phyloP scores from a whole-genome alignment of 2,888 invertebrate species.

The Apodemia zela region DNA sequence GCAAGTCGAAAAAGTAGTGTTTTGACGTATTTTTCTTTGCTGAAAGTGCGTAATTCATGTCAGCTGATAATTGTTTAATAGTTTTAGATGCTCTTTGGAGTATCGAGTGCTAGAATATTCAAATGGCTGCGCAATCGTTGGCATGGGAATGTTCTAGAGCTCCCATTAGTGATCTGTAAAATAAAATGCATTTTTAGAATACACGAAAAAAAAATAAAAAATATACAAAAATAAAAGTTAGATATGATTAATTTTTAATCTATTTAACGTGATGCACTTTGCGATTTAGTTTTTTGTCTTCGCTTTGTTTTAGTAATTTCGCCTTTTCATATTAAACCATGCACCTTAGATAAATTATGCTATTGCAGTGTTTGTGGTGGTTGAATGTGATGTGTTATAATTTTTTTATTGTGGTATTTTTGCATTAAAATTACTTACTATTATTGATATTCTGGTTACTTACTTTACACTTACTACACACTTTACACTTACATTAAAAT shows the following conservation, averaged over 20 bases:
- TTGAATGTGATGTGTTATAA: conserved; percentile 20
- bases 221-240: conserved; percentile 58
- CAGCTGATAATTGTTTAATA: conserved; percentile 72
- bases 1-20: conserved; percentile 80
- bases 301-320: conserved; percentile 73
- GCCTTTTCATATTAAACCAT: conserved; percentile 50
- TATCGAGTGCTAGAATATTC: conserved; percentile 62
- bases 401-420: not conserved
- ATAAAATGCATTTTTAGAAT: conserved; percentile 67
- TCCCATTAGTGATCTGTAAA: conserved; percentile 63
- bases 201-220: conserved; percentile 53
- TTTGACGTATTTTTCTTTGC: conserved; percentile 82
- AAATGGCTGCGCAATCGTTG: conserved; percentile 47
- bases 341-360: conserved; percentile 51
- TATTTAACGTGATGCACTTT: conserved; percentile 74
- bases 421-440: not conserved
- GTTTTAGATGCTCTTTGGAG: conserved; percentile 46
- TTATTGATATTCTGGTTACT: not conserved
- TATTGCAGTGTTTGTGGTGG: conserved; percentile 27
- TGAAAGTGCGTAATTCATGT: conserved; percentile 82
- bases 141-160: conserved; percentile 66
- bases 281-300: conserved; percentile 66
- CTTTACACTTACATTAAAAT: no score
- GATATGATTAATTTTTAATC: conserved; percentile 56
- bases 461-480: no score